Evolutionary conservation across 2,888 invertebrate genomes (phyloP), one percentile per base, ranked within the genome.

Genomic region (Acrobasis suavella): DNA sequence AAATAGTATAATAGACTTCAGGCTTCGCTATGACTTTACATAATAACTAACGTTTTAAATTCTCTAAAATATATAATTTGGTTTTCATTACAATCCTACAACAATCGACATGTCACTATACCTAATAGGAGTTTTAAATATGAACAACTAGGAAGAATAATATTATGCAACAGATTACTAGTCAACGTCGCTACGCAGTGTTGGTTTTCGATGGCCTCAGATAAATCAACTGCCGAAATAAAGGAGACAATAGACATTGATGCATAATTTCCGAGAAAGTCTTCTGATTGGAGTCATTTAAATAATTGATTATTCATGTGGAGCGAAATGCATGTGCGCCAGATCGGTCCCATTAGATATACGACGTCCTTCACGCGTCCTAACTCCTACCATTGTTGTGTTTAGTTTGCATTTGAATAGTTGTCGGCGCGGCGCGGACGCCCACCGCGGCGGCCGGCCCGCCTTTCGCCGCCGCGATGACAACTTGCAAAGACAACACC

Each of bases 61-160:
- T 89, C 87, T 91, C 89, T 91, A 91, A 87, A 88, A 91, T 90
- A 91, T 91, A 91, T 89, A 91, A 90, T 92, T 92, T 92, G 91
- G 92, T 91, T 87, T 91, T 88, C 86, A 88, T 89, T 90, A 90
- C 82, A 89, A 87, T 86, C 85, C 88, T 91, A 92, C 86, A 90
- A 89, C 88, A 91, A 89, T 86, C 82, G 87, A 87, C 85, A 86
- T 82, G 82, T 86, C 83, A 81, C 88, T 91, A 90, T 80, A 90
- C 82, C 90, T 91, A 91, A 88, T 91, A 91, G 91, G 91, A 91
- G 85, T 86, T 89, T 90, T 88, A 89, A 89, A 91, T 90, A 90
- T 86, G 86, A 90, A 87, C 88, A 91, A 89, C 86, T 91, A 89
- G 81, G 86, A 88, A 86, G 86, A 90, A 91, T 89, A 91, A 90